A percentile compares a stretch with the other conserved stretches of the same genome.
These are phyloP conservation scores for Pandemis corylana DNA, from an alignment of 2,888 invertebrate species.

Conservation along the genomic window DNA sequence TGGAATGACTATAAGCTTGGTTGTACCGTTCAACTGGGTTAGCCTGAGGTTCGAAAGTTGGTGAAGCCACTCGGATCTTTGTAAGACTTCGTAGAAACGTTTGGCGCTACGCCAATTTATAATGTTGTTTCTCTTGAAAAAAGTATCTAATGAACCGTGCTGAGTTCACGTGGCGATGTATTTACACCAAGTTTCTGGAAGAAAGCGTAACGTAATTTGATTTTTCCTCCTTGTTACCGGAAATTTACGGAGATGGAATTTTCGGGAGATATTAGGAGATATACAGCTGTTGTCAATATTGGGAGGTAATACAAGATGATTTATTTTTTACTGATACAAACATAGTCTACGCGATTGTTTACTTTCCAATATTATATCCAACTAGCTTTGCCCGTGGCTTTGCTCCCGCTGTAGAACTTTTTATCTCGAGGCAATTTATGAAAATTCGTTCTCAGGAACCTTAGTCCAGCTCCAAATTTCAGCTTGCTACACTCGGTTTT, in stretches of 20 bases:
- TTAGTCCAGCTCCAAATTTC: no score
- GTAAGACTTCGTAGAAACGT: constrained; percentile 31
- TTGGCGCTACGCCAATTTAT: constrained; percentile 27
- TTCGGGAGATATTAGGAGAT: neutral
- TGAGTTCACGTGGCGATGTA: constrained; percentile 17
- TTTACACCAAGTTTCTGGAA: constrained; percentile 28
- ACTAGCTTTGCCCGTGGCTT: no score
- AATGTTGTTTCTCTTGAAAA: constrained; percentile 37
- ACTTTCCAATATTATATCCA: no score
- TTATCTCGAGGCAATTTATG: no score
- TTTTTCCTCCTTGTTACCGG: constrained; percentile 21
- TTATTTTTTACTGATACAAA: neutral
- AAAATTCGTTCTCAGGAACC: no score
- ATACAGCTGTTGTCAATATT: neutral
- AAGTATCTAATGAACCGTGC: constrained; percentile 37
- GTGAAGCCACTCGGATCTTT: constrained; percentile 7
- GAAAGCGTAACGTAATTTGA: constrained; percentile 12
- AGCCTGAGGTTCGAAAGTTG: neutral
- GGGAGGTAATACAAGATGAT: neutral
- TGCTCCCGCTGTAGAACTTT: no score
- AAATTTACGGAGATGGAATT: constrained; percentile 1
- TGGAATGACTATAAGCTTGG: neutral
- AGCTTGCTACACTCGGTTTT: no score
- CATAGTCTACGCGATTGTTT: no score
- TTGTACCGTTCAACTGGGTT: neutral